Percentiles rank a stretch among this genome's conserved stretches.
Conservation (phyloP, 2,113 vertebrate genomes). For the Brachyhypopomus gauderio region DNA sequence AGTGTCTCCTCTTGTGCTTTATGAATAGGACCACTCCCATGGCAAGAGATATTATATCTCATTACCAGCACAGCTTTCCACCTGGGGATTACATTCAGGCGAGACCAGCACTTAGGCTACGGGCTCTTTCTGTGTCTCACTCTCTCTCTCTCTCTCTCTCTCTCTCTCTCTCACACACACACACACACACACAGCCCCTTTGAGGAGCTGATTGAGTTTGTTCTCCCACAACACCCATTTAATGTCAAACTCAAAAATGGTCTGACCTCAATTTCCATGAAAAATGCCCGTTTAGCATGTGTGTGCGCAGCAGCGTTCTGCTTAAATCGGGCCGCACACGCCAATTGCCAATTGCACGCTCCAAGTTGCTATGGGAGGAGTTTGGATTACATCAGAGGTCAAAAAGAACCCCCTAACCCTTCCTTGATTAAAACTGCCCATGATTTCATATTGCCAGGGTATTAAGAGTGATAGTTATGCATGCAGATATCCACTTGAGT, state of each 20-base stretch:
- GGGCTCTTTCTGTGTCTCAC: constrained; percentile 37
- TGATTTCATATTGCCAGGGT: background rate
- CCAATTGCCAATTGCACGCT: constrained; percentile 37
- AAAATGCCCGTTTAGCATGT: constrained; percentile 57
- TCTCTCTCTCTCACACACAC: constrained; percentile 33
- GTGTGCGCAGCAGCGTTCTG: constrained; percentile 51
- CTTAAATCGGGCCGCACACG: constrained; percentile 39
- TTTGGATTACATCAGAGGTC: constrained; percentile 20
- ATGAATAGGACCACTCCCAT: constrained; percentile 67
- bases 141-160: too few relatives aligned
- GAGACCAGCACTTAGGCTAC: constrained; percentile 70
- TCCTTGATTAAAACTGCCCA: too few relatives aligned
- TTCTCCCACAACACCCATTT: constrained; percentile 66
- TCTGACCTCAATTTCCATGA: constrained; percentile 58
- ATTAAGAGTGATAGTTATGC: too few relatives aligned
- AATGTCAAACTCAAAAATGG: constrained; percentile 72
- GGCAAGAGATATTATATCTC: constrained; percentile 71
- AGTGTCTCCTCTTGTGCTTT: constrained; percentile 65
- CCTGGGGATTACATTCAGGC: constrained; percentile 71
- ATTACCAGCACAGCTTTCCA: constrained; percentile 72
- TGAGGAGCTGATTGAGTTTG: constrained; percentile 69
- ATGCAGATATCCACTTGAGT: too few relatives aligned
- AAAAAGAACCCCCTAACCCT: background rate
- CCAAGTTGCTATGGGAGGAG: constrained; percentile 34
- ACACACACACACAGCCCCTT: constrained; percentile 42